Conservation (phyloP, 1,140 invertebrate species). For the Ceratoteleas bidentatus region DNA sequence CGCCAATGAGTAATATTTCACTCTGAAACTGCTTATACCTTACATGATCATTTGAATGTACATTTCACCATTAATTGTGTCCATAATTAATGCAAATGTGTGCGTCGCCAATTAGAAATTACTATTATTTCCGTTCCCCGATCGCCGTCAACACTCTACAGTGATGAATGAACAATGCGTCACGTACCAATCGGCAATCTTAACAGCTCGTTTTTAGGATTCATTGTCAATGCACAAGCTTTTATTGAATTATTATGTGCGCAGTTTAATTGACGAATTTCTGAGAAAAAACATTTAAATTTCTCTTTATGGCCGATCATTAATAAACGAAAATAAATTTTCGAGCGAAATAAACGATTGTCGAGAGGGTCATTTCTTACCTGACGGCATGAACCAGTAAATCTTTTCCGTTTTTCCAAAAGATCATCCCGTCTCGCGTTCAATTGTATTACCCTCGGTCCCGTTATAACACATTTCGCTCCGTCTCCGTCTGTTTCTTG, state of each 20-base stretch:
- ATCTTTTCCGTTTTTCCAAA: slow-evolving; percentile 64
- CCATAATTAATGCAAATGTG: background rate
- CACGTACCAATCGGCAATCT: no score
- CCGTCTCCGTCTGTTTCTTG: slow-evolving; percentile 40
- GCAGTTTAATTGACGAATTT: background rate
- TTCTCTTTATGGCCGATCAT: slow-evolving; percentile 43
- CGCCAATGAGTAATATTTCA: no score
- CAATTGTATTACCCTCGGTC: slow-evolving; percentile 56
- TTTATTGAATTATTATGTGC: background rate
- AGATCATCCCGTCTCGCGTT: slow-evolving; percentile 67
- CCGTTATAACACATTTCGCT: slow-evolving; percentile 69
- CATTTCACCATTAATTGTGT: slow-evolving; percentile 14
- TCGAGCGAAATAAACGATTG: slow-evolving; percentile 58
- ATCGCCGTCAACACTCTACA: no score
- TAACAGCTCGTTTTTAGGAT: background rate
- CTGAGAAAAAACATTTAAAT: background rate
- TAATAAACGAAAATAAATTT: slow-evolving; percentile 73
- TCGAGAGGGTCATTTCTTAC: slow-evolving; percentile 65
- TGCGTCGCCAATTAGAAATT: background rate
- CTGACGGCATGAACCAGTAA: slow-evolving; percentile 67
- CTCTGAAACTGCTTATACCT: no score
- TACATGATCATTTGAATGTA: slow-evolving; percentile 34
- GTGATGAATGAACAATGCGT: no score
- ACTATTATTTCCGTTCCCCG: background rate
- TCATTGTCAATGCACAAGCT: background rate